Base-by-base conservation (phyloP, 1,140 invertebrate species). In the Rhynchophorus ferrugineus region DNA sequence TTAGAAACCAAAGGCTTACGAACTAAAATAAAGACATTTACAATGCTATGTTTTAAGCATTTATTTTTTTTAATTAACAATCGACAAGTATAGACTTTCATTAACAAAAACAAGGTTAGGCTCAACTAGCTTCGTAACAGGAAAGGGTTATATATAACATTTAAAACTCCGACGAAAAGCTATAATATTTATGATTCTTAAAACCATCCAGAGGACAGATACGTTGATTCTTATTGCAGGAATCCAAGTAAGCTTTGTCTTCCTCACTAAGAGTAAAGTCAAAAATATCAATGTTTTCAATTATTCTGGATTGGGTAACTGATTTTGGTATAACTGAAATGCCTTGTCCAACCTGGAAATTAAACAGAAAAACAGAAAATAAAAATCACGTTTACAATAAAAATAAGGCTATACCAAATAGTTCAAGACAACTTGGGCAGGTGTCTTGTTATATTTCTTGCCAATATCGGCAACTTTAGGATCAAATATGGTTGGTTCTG, bases 291-390 rank as follows among this genome's bases (percentile, higher is more conserved):
- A 83, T 75, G 64, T 94, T 94, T 62, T 87, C 77, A 38, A 73
- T 69, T 39, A 94, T 87, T 24, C 89, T 76, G 2, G 75, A 73
- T 59, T 82, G 79, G 1, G 78, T 89, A 0, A 85, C 80, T 1
- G 87, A 89, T 68, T 94, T 94, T 2, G 91, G 89, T 59, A 94
- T 84, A 0, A 88, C 82, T 20, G 84, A 73, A 20, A 88, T 75
- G 3, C 83, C 86, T 44, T 84, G 75, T 45, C 14, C 16, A 2
- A 58, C 44, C 59, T 56, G 17, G 38, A 58, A 49, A 38, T 1
- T 18, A 20, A 11, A 6, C 19, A 43, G 11, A 21, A 8, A 6
- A n/a, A n/a, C n/a, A n/a, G n/a, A n/a, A n/a, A n/a, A n/a, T n/a
- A n/a, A n/a, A n/a, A n/a, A 2, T 16, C 8, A 39, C 18, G 37